Evolutionary conservation across 1,140 invertebrate species (phyloP).

Genomic region (Bombus vancouverensis): DNA sequence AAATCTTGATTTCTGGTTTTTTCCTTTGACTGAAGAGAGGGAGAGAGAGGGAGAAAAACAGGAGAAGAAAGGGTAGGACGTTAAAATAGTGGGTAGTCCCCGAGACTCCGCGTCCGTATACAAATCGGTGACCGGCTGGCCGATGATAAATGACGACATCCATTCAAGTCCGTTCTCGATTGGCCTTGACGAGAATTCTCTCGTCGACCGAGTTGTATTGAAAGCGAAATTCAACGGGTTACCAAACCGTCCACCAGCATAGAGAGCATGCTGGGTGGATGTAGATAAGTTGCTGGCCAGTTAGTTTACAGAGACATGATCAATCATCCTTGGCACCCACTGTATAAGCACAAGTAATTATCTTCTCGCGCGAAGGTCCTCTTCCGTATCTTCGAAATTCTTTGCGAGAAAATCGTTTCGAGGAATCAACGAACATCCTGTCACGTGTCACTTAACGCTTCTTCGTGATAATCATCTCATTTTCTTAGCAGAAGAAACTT

Average conservation of each 20-base stretch:
- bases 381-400: slow-evolving; percentile 20
- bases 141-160: slow-evolving; percentile 67
- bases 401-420: not conserved
- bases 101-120: not conserved
- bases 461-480: not conserved
- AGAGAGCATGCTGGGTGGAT: too few relatives aligned
- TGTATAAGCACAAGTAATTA: slow-evolving; percentile 14
- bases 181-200: slow-evolving; percentile 73
- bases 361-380: too few relatives aligned
- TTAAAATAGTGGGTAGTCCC: not conserved
- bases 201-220: slow-evolving; percentile 62
- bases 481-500: not conserved
- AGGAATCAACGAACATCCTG: not conserved
- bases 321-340: slow-evolving; percentile 3
- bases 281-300: not conserved
- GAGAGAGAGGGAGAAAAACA: not conserved
- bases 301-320: slow-evolving; percentile 23
- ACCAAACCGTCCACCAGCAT: slow-evolving; percentile 63
- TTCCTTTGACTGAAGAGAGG: too few relatives aligned
- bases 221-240: slow-evolving; percentile 75
- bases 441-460: not conserved
- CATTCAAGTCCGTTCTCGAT: slow-evolving; percentile 73
- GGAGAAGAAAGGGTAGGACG: too few relatives aligned
- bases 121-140: slow-evolving; percentile 21
- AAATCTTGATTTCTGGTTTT: not conserved